phyloP scores from a whole-genome alignment of 2,888 invertebrate genomes.

The Amphipoea oculea region DNA sequence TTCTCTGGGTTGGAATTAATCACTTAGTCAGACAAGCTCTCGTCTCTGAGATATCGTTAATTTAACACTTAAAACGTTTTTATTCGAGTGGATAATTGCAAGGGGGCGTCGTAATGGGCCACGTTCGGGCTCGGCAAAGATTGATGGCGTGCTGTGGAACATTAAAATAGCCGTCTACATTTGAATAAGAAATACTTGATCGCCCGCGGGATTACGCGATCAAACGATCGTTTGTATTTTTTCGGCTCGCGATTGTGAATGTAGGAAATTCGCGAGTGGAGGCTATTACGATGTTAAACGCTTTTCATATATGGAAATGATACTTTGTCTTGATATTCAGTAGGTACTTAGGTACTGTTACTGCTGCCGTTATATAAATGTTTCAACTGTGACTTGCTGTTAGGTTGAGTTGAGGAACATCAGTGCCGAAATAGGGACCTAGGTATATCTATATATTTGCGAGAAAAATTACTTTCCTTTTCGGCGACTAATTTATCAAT shows the following conservation, averaged over 20 bases:
- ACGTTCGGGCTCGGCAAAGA: conserved; percentile 86
- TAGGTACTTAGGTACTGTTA: conserved; percentile 24
- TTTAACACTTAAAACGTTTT: conserved; percentile 90
- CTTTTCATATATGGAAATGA: conserved; percentile 53
- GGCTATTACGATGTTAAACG: conserved; percentile 51
- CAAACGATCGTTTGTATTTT: conserved; percentile 81
- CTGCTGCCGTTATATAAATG: conserved; percentile 26
- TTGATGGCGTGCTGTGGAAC: conserved; percentile 87
- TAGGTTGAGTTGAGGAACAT: background rate
- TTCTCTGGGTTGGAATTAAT: conserved; percentile 83
- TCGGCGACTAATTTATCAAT: background rate
- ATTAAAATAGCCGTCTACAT: conserved; percentile 87
- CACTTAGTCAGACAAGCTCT: conserved; percentile 86
- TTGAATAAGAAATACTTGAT: conserved; percentile 87
- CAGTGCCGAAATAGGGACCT: background rate
- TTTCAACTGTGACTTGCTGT: conserved; percentile 5
- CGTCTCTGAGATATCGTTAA: conserved; percentile 88
- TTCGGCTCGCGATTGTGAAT: conserved; percentile 69
- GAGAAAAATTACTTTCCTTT: background rate
- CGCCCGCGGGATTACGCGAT: conserved; percentile 82
- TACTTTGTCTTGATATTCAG: conserved; percentile 47
- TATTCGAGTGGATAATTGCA: conserved; percentile 89
- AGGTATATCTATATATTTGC: background rate
- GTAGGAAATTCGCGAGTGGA: conserved; percentile 60
- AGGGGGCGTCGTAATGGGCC: conserved; percentile 86